phyloP scores from a whole-genome alignment of 2,113 vertebrate genomes.

The Dicrurus megarhynchus region DNA sequence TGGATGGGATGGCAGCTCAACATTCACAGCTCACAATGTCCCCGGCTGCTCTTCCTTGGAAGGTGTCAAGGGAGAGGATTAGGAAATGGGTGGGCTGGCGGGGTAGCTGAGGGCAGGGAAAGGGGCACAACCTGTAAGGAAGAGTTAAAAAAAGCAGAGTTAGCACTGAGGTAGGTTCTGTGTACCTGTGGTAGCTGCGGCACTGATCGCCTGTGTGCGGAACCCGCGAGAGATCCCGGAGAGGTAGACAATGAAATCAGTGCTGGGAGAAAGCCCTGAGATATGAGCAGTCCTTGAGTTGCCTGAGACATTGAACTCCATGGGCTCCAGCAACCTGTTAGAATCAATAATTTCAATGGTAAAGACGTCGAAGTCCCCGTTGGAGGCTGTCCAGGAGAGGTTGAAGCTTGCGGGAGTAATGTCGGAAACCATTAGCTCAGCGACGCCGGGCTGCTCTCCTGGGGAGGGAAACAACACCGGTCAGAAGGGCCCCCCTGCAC shows the following conservation, averaged over 20 bases:
- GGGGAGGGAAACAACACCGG: slow-evolving; percentile 75
- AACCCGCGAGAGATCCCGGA: slow-evolving; percentile 81
- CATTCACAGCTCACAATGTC: neutral
- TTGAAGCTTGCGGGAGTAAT: slow-evolving; percentile 89
- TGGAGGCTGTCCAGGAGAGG: slow-evolving; percentile 84
- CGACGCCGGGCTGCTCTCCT: slow-evolving; percentile 83
- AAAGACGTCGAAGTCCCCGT: slow-evolving; percentile 83
- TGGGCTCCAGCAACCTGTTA: slow-evolving; percentile 86
- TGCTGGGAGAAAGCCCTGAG: slow-evolving; percentile 86
- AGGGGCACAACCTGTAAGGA: slow-evolving; percentile 45
- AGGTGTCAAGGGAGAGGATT: neutral
- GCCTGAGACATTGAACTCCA: slow-evolving; percentile 84
- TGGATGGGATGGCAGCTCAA: neutral
- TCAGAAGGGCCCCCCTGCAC: neutral
- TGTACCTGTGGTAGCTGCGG: slow-evolving; percentile 91
- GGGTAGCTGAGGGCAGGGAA: neutral
- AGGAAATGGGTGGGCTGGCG: neutral
- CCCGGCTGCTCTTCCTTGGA: neutral
- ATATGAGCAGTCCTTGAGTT: slow-evolving; percentile 77
- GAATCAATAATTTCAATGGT: slow-evolving; percentile 96
- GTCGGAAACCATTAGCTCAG: slow-evolving; percentile 82
- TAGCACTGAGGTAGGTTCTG: neutral
- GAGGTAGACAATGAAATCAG: slow-evolving; percentile 94
- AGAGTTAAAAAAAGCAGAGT: slow-evolving; percentile 15
- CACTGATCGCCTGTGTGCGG: slow-evolving; percentile 81